Base-by-base conservation (phyloP, 2,888 invertebrate genomes). In the Micoletzkya japonica region DNA sequence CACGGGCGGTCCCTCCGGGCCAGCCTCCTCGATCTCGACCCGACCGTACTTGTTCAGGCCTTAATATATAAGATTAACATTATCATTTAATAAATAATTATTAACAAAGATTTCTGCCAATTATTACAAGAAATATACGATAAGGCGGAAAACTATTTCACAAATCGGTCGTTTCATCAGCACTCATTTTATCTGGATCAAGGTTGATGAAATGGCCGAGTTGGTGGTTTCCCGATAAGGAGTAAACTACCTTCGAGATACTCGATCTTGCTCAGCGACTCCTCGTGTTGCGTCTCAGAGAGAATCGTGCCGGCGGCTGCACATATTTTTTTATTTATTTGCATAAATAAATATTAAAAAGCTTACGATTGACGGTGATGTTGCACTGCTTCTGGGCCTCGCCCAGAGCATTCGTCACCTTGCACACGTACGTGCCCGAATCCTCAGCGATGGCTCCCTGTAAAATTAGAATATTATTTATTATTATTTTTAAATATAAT, bases 401-500 rank as follows among this genome's bases (percentile, higher is more conserved):
- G 49, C 84, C 84, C 1, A 81, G 75, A 6, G 79, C 78, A 57
- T 81, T 82, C 54, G 72, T 73, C 20, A 77, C 76, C 17, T 71
- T 57, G 87, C 94, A 94, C 89, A 92, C 93, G 87, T 95, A 95
- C 0, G 94, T 90, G 56, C 95, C 95, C 49, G 94, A 92, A 87
- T 95, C 95, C 85, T 93, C 91, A 2, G 92, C 89, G 49, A 94
- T 92, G 2, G 93, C 92, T 24, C 92, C 91, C 85, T 91, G 90
- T 68, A 95, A 93, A 84, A 14, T 49, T 7, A n/a, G 7, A 28
- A 63, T 63, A 50, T n/a, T n/a, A n/a, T n/a, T n/a, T n/a, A n/a
- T n/a, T n/a, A n/a, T n/a, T n/a, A n/a, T n/a, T n/a, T n/a, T 44
- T 14, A 6, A 24, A 28, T 24, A 6, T 32, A 34, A 24, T 26